These are phyloP conservation scores for Phenganax subtilis DNA, from an alignment of 92 coral and sea anemone species.

Conservation along the genomic window DNA sequence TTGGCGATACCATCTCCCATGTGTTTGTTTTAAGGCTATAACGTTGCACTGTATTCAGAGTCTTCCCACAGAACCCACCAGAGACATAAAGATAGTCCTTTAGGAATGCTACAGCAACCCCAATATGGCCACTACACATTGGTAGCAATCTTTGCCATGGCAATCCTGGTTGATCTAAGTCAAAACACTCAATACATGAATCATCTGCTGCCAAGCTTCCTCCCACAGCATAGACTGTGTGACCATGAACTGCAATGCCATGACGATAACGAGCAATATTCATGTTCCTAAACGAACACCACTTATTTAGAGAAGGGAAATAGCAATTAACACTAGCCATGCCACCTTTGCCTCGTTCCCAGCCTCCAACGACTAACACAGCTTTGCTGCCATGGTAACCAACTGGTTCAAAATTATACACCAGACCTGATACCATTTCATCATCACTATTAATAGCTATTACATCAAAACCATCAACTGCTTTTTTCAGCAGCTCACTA, in stretches of 20 bases:
- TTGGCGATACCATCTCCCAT: slow-evolving; percentile 62
- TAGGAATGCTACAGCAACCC: slow-evolving; percentile 57
- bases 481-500: slow-evolving; percentile 53
- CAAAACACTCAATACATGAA: slow-evolving; percentile 63
- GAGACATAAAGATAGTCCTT: slow-evolving; percentile 56
- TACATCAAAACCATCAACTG: slow-evolving; percentile 43
- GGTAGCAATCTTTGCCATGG: slow-evolving; percentile 61
- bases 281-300: slow-evolving; percentile 66
- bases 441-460: slow-evolving; percentile 60
- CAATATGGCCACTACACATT: slow-evolving; percentile 39
- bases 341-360: slow-evolving; percentile 54
- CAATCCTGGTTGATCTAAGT: slow-evolving; percentile 70
- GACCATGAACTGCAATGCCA: slow-evolving; percentile 54
- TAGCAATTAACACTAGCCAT: slow-evolving; percentile 55
- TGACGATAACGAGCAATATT: slow-evolving; percentile 71
- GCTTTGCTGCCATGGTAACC: slow-evolving; percentile 31
- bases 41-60: slow-evolving; percentile 67
- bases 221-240: slow-evolving; percentile 59
- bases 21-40: slow-evolving; percentile 56
- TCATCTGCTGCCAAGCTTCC: slow-evolving; percentile 65
- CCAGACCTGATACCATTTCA: not conserved
- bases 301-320: slow-evolving; percentile 56
- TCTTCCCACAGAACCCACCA: slow-evolving; percentile 71
- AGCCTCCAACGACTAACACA: slow-evolving; percentile 33
- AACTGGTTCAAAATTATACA: not conserved